Evolutionary conservation across 2,888 invertebrate genomes (phyloP).

Genomic region (Escarpia spicata): DNA sequence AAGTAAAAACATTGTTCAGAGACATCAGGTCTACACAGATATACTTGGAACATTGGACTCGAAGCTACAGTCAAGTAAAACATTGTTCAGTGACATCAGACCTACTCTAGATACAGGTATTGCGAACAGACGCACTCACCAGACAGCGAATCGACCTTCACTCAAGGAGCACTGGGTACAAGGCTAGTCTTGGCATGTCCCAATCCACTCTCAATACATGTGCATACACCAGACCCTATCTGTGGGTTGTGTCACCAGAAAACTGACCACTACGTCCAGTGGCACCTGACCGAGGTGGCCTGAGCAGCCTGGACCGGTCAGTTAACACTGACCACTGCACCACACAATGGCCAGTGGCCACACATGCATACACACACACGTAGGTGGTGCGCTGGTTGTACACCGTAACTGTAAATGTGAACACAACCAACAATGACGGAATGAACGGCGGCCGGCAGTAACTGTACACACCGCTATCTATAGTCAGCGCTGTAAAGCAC

Average conservation of each 20-base stretch:
- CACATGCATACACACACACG: background rate
- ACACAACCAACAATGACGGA: background rate
- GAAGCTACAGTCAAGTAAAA: too few species aligned
- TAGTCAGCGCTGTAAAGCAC: background rate
- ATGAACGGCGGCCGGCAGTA: background rate
- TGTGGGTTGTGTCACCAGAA: background rate
- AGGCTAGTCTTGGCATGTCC: background rate
- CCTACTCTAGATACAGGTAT: background rate
- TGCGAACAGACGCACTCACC: background rate
- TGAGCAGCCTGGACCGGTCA: background rate
- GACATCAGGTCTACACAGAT: too few species aligned
- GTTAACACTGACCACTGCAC: background rate
- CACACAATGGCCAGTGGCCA: background rate
- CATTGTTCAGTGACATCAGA: background rate
- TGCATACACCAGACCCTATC: background rate
- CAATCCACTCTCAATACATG: background rate
- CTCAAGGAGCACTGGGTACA: background rate
- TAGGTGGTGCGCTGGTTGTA: background rate
- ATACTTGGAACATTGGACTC: too few species aligned
- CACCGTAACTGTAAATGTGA: background rate
- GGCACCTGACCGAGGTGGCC: background rate
- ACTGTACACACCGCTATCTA: slow-evolving; percentile 3
- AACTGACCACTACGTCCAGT: background rate
- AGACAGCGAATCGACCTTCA: background rate
- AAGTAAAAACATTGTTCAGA: too few species aligned